A percentile compares a stretch with the other conserved stretches of the same genome.
Conservation (phyloP, 1,140 invertebrate species). For the Lerema accius region DNA sequence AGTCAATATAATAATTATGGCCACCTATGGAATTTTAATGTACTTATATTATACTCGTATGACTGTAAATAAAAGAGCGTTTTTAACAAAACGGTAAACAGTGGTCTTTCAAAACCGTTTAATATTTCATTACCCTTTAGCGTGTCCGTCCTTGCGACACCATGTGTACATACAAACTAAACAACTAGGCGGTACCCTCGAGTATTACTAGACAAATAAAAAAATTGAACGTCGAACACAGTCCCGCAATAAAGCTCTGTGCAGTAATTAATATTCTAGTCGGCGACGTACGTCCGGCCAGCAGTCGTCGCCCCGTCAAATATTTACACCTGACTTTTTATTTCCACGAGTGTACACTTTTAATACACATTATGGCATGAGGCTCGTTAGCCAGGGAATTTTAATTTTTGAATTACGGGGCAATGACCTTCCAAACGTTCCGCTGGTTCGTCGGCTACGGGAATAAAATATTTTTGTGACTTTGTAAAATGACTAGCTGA, state of each 20-base stretch:
- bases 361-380: slow-evolving; percentile 25
- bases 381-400: slow-evolving; percentile 28
- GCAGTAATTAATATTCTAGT: slow-evolving; percentile 57
- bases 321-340: slow-evolving; percentile 56
- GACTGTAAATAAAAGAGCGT: too few species aligned
- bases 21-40: too few species aligned
- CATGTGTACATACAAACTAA: background rate
- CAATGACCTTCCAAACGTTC: slow-evolving; percentile 15
- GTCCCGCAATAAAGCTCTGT: slow-evolving; percentile 36
- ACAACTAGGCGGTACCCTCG: background rate
- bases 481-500: background rate
- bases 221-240: slow-evolving; percentile 15
- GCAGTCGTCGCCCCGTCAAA: slow-evolving; percentile 52
- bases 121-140: slow-evolving; percentile 4
- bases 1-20: too few species aligned
- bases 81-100: too few species aligned
- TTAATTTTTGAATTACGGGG: slow-evolving; percentile 29
- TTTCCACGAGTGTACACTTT: slow-evolving; percentile 41
- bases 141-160: background rate
- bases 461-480: background rate
- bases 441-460: background rate
- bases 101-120: too few species aligned
- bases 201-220: background rate
- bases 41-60: too few species aligned
- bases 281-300: slow-evolving; percentile 43